Percentiles rank a stretch among this genome's conserved stretches.
These are phyloP conservation scores for Holocentrus rufus DNA, from an alignment of 2,797 vertebrate species.

Conservation along the genomic window DNA sequence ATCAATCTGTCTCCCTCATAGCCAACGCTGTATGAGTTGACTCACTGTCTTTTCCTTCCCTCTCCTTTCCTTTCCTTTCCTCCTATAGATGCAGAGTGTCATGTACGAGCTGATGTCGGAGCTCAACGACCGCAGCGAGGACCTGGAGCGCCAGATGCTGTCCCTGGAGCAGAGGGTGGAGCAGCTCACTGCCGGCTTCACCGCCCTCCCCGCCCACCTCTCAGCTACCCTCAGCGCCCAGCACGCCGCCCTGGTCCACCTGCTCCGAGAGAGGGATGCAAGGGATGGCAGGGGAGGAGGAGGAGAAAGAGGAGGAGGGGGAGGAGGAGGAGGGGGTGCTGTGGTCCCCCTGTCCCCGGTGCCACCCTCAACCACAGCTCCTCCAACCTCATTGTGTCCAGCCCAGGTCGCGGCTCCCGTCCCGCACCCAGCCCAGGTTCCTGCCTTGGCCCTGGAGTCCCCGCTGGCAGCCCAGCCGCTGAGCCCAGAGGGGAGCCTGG, in stretches of 20 bases:
- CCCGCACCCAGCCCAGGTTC: slow-evolving; percentile 50
- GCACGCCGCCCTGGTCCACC: slow-evolving; percentile 83
- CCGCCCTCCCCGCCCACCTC: slow-evolving; percentile 83
- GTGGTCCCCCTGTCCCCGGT: slow-evolving; percentile 70
- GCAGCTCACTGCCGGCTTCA: slow-evolving; percentile 85
- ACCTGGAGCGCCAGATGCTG: slow-evolving; percentile 87
- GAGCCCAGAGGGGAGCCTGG: slow-evolving; percentile 70
- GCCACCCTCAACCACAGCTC: slow-evolving; percentile 56
- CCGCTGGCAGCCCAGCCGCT: slow-evolving; percentile 62
- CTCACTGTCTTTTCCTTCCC: background rate
- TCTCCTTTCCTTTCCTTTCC: slow-evolving; percentile 9
- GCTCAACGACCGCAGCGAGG: slow-evolving; percentile 87
- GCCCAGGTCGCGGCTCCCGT: slow-evolving; percentile 63
- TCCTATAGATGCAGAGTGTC: slow-evolving; percentile 85
- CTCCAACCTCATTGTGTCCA: slow-evolving; percentile 51
- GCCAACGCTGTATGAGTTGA: slow-evolving; percentile 42
- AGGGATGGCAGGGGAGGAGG: slow-evolving; percentile 64
- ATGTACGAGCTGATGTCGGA: slow-evolving; percentile 89
- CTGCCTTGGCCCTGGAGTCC: slow-evolving; percentile 65
- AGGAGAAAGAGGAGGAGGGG: slow-evolving; percentile 38
- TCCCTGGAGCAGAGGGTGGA: slow-evolving; percentile 86
- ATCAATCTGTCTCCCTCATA: slow-evolving; percentile 24
- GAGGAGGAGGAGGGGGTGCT: slow-evolving; percentile 43
- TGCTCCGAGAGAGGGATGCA: slow-evolving; percentile 81
- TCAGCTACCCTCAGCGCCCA: slow-evolving; percentile 84